Base-by-base conservation (phyloP, 2,113 vertebrate species). In the Hypanus sabinus region DNA sequence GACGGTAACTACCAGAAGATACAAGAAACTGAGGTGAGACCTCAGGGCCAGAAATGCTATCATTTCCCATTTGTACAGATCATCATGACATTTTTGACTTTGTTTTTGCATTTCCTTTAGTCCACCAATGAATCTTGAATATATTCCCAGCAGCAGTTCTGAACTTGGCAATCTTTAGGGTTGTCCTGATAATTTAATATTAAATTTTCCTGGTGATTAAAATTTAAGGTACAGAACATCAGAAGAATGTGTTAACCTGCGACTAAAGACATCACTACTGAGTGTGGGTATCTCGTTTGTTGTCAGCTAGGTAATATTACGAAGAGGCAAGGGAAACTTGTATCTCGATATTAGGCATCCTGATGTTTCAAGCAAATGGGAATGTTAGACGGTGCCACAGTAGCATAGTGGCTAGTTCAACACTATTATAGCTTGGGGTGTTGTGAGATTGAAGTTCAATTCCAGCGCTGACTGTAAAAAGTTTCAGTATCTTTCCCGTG, bases 1-100 rank as follows among this genome's bases (percentile, higher is more conserved):
- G 97, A 98, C 94, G 96, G 97, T 95, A 97, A 98, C 96, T 99
- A 98, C 95, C 98, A 98, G 94, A 98, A 98, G 95, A 97, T 98
- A 95, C 98, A 98, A 94, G 97, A 96, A 73, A 97, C 98, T 0
- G 99, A 99, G 98, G 99, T 99, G 94, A 96, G 95, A 36, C 79
- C 94, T 75, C 94, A n/a, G 94, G 94, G 75, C 87, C 0, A 93
- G 79, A 92, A 94, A 75, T 38, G 91, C 0, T 70, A n/a, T 65
- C 14, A 0, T 36, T 93, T n/a, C 80, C 87, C 33, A 16, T 11
- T 68, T n/a, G 18, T 36, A 0, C 22, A 33, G 3, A 91, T 8
- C 87, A 70, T 14, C 62, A 22, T 70, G 12, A 36, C n/a, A 91
- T 22, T n/a, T 68, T 60, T 68, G 60, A 6, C 60, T 91, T 55